A percentile compares a stretch with the other conserved stretches of the same genome.
These are phyloP conservation scores for Neotoma lepida DNA, from an alignment of 2,113 vertebrate genomes.

Conservation along the genomic window DNA sequence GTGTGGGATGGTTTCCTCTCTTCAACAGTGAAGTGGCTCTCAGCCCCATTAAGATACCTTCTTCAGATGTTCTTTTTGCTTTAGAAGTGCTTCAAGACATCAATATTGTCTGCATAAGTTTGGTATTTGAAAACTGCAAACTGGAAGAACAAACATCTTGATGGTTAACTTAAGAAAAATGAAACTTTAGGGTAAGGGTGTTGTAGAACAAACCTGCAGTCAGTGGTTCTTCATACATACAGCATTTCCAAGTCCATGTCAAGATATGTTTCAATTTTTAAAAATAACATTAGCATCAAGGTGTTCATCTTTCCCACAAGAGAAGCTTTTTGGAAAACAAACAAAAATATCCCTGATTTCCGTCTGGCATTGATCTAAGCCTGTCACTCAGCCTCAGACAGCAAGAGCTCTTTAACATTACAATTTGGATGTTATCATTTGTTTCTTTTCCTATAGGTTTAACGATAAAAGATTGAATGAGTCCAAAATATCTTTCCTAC, in stretches of 20 bases:
- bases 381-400: not conserved
- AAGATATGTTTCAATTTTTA: not conserved
- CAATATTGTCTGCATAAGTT: constrained; percentile 1
- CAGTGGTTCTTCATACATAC: not conserved
- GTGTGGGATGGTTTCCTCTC: not conserved
- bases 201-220: not conserved
- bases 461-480: not conserved
- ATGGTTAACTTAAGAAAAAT: constrained; percentile 4
- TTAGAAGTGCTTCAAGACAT: constrained; percentile 45
- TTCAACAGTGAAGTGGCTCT: constrained; percentile 19
- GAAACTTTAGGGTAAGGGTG: not conserved
- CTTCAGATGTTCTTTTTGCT: not conserved
- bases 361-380: not conserved
- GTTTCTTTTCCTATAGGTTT: not conserved
- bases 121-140: constrained; percentile 1
- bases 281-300: not conserved
- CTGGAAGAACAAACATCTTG: not conserved
- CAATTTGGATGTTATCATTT: not conserved
- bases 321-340: not conserved
- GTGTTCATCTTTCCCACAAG: not conserved
- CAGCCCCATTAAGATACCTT: not conserved
- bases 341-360: constrained; percentile 2
- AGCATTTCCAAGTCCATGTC: not conserved
- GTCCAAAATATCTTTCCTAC: not conserved
- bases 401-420: not conserved